Evolutionary conservation across 2,113 vertebrate species (phyloP).

Genomic region (Loxodonta africana): DNA sequence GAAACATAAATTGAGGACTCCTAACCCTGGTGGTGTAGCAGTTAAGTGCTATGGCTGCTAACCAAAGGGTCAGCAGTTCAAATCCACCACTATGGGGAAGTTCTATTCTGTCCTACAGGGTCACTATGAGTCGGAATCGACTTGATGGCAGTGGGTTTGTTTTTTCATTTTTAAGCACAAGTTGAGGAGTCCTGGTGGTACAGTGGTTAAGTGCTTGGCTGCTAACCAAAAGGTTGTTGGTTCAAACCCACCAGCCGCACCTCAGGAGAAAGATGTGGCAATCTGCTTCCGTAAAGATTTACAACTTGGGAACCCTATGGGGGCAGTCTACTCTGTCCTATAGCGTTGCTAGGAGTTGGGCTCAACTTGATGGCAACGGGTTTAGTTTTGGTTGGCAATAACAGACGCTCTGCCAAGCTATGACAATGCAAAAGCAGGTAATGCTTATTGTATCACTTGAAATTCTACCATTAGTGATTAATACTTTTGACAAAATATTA

Average conservation of each 20-base stretch:
- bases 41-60: too few relatives aligned
- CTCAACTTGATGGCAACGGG: neutral
- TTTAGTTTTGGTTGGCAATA: neutral
- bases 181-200: neutral
- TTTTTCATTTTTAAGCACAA: neutral
- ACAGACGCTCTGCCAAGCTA: neutral
- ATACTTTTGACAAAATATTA: neutral
- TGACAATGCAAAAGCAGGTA: neutral
- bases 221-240: neutral
- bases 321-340: neutral
- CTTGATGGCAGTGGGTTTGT: too few relatives aligned
- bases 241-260: neutral
- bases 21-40: neutral
- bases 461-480: neutral
- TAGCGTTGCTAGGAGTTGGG: neutral
- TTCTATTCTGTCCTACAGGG: too few relatives aligned
- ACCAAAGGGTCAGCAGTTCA: too few relatives aligned
- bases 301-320: neutral
- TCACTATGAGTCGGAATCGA: too few relatives aligned
- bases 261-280: neutral
- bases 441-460: neutral
- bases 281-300: neutral
- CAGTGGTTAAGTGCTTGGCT: neutral
- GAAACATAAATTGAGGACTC: constrained; percentile 26
- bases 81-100: too few relatives aligned